phyloP scores from a whole-genome alignment of 2,888 invertebrate genomes.

The Meteorus colon region DNA sequence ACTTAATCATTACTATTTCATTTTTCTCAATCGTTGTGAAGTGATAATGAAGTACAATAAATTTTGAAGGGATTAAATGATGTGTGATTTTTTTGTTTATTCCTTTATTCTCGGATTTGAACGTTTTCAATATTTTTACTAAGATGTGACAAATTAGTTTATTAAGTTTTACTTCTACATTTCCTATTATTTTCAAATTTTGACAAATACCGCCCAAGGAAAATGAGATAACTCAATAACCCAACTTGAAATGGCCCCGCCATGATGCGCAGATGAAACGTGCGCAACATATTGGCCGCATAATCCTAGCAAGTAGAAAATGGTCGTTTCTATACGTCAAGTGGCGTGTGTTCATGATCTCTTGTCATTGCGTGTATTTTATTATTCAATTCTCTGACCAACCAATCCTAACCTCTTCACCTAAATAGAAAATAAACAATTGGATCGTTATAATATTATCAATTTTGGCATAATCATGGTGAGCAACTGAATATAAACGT shows the following conservation, averaged over 20 bases:
- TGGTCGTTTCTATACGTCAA: slow-evolving; percentile 59
- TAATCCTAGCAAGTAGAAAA: slow-evolving; percentile 57
- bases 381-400: background rate
- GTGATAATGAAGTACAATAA: slow-evolving; percentile 6
- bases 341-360: slow-evolving; percentile 63
- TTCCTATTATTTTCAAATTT: no score
- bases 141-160: no score
- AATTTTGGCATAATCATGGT: background rate
- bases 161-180: no score
- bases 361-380: slow-evolving; percentile 49
- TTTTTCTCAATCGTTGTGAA: background rate
- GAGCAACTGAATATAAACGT: slow-evolving; percentile 6
- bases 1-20: slow-evolving; percentile 9
- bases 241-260: background rate
- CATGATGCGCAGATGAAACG: background rate
- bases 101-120: background rate
- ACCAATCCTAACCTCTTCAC: background rate
- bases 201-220: background rate
- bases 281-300: slow-evolving; percentile 11
- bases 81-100: background rate
- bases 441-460: background rate
- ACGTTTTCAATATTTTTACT: no score
- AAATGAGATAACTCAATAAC: background rate
- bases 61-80: background rate
- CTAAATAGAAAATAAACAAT: background rate